phyloP scores from a whole-genome alignment of 2,113 vertebrate genomes.

The Donacobius atricapilla region DNA sequence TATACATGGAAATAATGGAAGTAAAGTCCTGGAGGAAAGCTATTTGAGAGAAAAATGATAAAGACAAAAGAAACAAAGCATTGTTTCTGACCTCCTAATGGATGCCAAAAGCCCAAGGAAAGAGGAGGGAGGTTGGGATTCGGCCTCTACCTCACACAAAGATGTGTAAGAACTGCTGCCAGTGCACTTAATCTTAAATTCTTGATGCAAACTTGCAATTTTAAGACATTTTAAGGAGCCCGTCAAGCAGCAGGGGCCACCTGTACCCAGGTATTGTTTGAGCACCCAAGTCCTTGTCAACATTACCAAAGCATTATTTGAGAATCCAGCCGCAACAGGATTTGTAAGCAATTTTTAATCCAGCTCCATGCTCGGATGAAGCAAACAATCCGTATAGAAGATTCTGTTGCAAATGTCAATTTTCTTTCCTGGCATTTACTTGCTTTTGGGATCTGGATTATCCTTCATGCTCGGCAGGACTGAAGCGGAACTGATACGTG shows the following conservation, averaged over 20 bases:
- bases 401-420: neutral
- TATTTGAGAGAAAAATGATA: neutral
- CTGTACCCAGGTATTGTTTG: neutral
- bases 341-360: neutral
- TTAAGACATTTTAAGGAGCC: neutral
- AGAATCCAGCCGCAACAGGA: neutral
- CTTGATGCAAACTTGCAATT: neutral
- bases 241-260: neutral
- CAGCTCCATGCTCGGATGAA: neutral
- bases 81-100: neutral
- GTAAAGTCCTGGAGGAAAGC: neutral
- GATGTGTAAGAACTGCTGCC: neutral
- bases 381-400: neutral
- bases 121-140: neutral
- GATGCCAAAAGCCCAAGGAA: neutral
- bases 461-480: neutral
- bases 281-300: neutral
- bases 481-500: neutral
- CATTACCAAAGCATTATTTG: neutral
- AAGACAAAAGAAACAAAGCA: neutral
- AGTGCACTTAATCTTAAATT: neutral
- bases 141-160: neutral
- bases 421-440: neutral
- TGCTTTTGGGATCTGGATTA: neutral
- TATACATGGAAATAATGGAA: neutral